Percentiles rank a stretch among this genome's conserved stretches.
Evolutionary conservation across 2,888 invertebrate species (phyloP).

Genomic region (Catocala sponsa): DNA sequence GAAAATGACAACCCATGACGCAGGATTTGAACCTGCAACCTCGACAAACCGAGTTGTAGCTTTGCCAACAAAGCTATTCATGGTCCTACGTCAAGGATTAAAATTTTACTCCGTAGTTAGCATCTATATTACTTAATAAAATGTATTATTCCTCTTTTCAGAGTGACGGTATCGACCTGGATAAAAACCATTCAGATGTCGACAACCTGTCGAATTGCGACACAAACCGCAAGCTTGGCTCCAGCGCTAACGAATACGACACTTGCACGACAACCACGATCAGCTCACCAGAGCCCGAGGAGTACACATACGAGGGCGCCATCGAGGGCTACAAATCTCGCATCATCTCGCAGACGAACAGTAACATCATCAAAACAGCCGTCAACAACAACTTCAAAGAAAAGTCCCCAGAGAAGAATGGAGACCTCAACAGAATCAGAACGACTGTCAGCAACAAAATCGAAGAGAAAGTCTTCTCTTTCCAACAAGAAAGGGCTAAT

Average conservation of each 20-base stretch:
- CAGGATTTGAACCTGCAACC: too few species aligned
- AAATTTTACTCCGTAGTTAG: background rate
- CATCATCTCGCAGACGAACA: conserved; percentile 89
- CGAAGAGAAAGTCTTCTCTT: conserved; percentile 89
- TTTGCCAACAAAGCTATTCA: too few species aligned
- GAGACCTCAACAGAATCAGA: conserved; percentile 82
- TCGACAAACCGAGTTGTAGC: too few species aligned
- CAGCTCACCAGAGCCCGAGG: conserved; percentile 91
- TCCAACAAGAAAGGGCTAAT: conserved; percentile 83
- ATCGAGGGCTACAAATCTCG: conserved; percentile 95
- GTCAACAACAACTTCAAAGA: conserved; percentile 83
- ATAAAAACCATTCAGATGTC: conserved; percentile 85
- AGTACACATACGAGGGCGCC: conserved; percentile 96
- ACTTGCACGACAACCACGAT: conserved; percentile 90
- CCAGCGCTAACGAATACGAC: conserved; percentile 89
- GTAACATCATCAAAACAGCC: conserved; percentile 79
- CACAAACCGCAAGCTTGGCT: conserved; percentile 81
- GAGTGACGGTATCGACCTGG: conserved; percentile 89
- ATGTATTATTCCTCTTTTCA: conserved; percentile 63
- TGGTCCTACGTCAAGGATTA: too few species aligned
- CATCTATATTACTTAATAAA: background rate
- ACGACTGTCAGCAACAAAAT: conserved; percentile 88
- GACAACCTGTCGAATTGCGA: conserved; percentile 84
- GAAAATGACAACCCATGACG: too few species aligned
- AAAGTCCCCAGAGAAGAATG: conserved; percentile 80